Conservation (phyloP, 2,888 invertebrate genomes). For the Cantharis rustica region DNA sequence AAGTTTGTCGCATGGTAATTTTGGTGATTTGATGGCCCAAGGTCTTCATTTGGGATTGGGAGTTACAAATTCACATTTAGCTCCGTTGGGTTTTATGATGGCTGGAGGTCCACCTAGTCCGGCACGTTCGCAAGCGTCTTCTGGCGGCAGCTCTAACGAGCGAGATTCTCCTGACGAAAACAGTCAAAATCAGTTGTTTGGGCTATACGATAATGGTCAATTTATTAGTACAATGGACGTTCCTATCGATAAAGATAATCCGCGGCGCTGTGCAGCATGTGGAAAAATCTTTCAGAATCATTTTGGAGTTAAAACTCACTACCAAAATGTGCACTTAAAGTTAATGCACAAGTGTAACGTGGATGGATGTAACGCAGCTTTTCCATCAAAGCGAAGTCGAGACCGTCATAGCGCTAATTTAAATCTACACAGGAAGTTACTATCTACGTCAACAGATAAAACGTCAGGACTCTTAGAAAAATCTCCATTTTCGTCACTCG, state of each 20-base stretch:
- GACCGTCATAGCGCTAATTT: constrained; percentile 92
- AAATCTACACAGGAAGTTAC: constrained; percentile 86
- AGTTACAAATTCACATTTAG: constrained; percentile 53
- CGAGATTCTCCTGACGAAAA: constrained; percentile 64
- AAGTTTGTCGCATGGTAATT: constrained; percentile 78
- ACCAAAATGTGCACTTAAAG: constrained; percentile 94
- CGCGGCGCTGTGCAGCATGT: constrained; percentile 88
- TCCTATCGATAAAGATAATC: constrained; percentile 90
- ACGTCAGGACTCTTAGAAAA: constrained; percentile 54
- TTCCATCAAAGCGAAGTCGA: constrained; percentile 89
- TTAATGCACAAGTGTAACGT: constrained; percentile 94
- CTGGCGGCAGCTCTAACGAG: constrained; percentile 63
- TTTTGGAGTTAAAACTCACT: constrained; percentile 92
- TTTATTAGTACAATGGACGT: constrained; percentile 79
- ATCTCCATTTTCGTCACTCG: constrained; percentile 61
- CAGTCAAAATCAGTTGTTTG: constrained; percentile 67
- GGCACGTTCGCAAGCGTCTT: constrained; percentile 65
- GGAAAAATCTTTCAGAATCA: constrained; percentile 93
- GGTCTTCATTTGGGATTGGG: constrained; percentile 53
- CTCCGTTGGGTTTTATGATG: constrained; percentile 57
- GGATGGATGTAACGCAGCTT: constrained; percentile 93
- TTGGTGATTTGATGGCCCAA: constrained; percentile 61
- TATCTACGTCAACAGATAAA: constrained; percentile 71
- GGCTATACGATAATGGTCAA: constrained; percentile 75
- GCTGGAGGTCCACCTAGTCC: constrained; percentile 65